Evolutionary conservation across 2,797 vertebrate genomes (phyloP).

Genomic region (Picus viridis): DNA sequence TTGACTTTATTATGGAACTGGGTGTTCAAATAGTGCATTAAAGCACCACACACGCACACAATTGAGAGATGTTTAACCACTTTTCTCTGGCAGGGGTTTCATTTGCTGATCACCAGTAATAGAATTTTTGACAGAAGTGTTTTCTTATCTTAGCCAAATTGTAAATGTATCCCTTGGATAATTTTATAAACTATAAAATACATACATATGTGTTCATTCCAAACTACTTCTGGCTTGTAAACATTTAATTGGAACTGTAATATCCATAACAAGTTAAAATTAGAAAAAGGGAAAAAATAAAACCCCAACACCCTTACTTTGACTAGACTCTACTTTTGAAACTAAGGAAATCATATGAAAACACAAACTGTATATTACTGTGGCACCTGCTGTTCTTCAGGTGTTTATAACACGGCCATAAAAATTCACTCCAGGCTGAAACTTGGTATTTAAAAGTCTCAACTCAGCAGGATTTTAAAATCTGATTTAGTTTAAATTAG

Average conservation of each 20-base stretch:
- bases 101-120: conserved; percentile 14
- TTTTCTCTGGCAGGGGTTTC: neutral
- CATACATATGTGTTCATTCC: neutral
- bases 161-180: neutral
- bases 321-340: conserved; percentile 45
- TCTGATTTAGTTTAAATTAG: conserved; percentile 61
- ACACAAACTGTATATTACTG: conserved; percentile 32
- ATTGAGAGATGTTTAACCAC: neutral
- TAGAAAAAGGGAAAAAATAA: neutral
- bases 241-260: conserved; percentile 22
- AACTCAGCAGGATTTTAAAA: conserved; percentile 57
- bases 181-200: conserved; percentile 50
- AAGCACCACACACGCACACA: neutral
- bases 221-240: conserved; percentile 46
- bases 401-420: conserved; percentile 69
- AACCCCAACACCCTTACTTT: neutral
- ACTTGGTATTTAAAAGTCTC: conserved; percentile 68
- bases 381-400: conserved; percentile 66
- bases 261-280: conserved; percentile 39
- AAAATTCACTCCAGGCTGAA: conserved; percentile 64
- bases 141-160: conserved; percentile 10
- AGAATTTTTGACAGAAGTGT: neutral
- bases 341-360: conserved; percentile 34
- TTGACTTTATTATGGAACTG: conserved; percentile 19
- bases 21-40: neutral